Base-by-base conservation (phyloP, 2,113 vertebrate genomes). In the Xiphias gladius region DNA sequence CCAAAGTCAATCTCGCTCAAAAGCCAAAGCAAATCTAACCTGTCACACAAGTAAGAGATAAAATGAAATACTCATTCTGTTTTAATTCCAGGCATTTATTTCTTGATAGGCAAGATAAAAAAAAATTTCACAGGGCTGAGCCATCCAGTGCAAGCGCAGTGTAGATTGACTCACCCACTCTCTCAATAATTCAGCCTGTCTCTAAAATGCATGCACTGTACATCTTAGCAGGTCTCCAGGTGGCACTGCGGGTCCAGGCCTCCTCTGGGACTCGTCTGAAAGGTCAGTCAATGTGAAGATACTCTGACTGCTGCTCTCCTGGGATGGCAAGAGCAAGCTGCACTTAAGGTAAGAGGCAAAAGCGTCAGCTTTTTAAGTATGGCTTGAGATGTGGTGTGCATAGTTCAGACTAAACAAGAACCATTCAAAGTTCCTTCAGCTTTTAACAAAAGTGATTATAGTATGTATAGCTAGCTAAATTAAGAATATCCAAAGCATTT, bases 1-100 rank as follows among this genome's bases (percentile, higher is more conserved):
- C 76, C 65, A 88, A 78, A 84, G 61, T 41, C 82, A 88, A 86
- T 91, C 81, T 90, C 16, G 0, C 67, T 85, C 57, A 66, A 86
- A 82, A 79, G 82, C 64, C 63, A 66, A 73, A 77, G 78, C 78
- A 85, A 91, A 90, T 89, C 76, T 76, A 79, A 82, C 73, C 74
- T 28, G 85, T 86, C 63, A 66, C 48, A 82, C 59, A 67, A 55
- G 37, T 72, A 73, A 65, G 30, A 48, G 43, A 58, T 59, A 35
- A 79, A 84, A 89, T 83, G 59, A 91, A 88, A 89, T 80, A 74
- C 88, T 80, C 73, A 83, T 73, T 86, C 64, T 17, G 68, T 89
- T 87, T 35, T 82, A 67, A 88, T 85, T 80, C 75, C n/a, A 87
- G 48, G 67, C 80, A 59, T 91, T 91, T 91, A 93, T 92, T 90